These are phyloP conservation scores for Zaprionus taronus DNA, from an alignment of 1,140 invertebrate species.

Conservation along the genomic window DNA sequence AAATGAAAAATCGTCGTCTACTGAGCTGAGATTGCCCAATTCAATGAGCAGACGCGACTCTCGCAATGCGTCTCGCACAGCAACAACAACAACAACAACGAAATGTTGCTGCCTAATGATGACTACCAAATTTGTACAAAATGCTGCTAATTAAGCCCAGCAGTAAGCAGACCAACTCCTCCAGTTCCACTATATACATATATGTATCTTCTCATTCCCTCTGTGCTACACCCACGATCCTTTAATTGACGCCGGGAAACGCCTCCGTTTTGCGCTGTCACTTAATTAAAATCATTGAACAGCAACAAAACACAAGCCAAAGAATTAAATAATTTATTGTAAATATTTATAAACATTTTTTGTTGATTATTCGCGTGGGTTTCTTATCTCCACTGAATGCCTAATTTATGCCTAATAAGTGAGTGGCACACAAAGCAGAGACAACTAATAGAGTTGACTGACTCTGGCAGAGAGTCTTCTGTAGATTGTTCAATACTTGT, in stretches of 20 bases:
- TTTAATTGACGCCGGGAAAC: constrained; percentile 38
- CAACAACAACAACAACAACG: not conserved
- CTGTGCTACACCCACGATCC: constrained; percentile 58
- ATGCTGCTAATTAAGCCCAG: constrained; percentile 56
- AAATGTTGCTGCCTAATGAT: constrained; percentile 43
- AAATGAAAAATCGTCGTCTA: constrained; percentile 12
- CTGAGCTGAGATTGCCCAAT: constrained; percentile 18
- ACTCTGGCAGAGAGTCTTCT: not conserved
- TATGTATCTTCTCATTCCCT: not conserved
- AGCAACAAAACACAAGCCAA: not conserved
- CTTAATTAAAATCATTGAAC: constrained; percentile 59
- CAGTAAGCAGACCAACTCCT: constrained; percentile 1
- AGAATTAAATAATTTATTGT: constrained; percentile 42
- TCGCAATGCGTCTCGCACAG: constrained; percentile 2
- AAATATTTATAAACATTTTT: constrained; percentile 58
- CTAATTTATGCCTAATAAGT: constrained; percentile 3
- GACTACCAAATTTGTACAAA: constrained; percentile 57
- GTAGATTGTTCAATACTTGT: too few species aligned
- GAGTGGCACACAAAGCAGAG: not conserved
- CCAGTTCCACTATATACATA: not conserved
- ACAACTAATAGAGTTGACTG: not conserved
- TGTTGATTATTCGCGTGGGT: constrained; percentile 11
- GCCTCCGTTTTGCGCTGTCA: constrained; percentile 28
- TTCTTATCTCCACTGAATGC: not conserved
- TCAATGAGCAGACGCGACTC: constrained; percentile 8